Percentiles rank a stretch among this genome's conserved stretches.
phyloP scores from a whole-genome alignment of 1,140 invertebrate genomes.

The Lepeophtheirus salmonis region DNA sequence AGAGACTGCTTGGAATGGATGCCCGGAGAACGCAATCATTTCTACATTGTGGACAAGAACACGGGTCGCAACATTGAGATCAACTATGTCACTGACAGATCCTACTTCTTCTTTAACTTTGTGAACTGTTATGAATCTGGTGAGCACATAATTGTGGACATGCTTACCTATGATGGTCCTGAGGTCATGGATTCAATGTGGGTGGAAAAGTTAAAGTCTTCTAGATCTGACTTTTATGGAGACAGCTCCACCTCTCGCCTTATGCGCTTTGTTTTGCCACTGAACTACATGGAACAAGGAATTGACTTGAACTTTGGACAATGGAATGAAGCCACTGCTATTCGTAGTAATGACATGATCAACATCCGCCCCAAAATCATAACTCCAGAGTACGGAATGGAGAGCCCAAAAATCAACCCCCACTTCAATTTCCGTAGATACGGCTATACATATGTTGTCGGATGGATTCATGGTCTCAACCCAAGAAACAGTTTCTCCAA shows the following conservation, averaged over 20 bases:
- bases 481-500: background rate
- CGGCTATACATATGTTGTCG: background rate
- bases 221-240: too few relatives aligned
- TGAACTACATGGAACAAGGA: too few relatives aligned
- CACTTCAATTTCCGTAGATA: background rate
- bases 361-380: too few relatives aligned
- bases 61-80: background rate
- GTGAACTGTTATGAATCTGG: too few relatives aligned
- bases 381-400: too few relatives aligned
- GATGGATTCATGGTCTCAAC: conserved; percentile 2
- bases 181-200: background rate
- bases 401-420: background rate
- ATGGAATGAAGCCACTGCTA: too few relatives aligned
- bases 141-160: background rate
- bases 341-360: too few relatives aligned
- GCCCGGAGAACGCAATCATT: conserved; percentile 24
- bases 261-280: too few relatives aligned
- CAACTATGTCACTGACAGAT: background rate
- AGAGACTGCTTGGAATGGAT: conserved; percentile 32
- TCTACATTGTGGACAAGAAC: background rate
- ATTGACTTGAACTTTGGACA: too few relatives aligned
- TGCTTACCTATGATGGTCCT: background rate
- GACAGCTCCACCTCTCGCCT: too few relatives aligned
- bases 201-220: conserved; percentile 3
- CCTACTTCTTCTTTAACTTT: too few relatives aligned